Evolutionary conservation across 92 coral and sea anemone genomes (phyloP).

Genomic region (Muricea muricata): DNA sequence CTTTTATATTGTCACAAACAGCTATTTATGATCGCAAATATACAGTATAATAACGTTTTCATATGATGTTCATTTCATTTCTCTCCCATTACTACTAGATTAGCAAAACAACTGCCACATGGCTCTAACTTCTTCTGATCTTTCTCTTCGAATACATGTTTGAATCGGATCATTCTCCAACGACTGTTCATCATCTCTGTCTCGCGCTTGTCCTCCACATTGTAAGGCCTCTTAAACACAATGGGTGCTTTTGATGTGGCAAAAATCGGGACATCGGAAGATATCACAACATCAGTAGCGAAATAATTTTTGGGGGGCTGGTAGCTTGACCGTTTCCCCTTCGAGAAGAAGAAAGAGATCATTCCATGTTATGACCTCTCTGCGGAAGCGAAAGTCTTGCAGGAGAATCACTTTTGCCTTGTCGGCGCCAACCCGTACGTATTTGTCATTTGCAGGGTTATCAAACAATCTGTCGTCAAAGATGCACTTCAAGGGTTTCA

Average conservation of each 20-base stretch:
- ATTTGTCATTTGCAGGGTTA: constrained; percentile 5
- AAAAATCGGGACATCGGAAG: constrained; percentile 3
- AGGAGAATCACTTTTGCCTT: constrained; percentile 17
- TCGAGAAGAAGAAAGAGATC: not conserved
- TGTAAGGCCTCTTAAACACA: not conserved
- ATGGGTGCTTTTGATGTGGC: constrained; percentile 10
- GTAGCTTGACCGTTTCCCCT: constrained; percentile 2
- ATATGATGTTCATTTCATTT: too few species aligned
- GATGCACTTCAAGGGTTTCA: constrained; percentile 12
- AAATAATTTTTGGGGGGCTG: too few species aligned
- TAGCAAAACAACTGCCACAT: constrained; percentile 7
- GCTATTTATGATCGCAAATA: too few species aligned
- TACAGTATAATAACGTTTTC: not conserved
- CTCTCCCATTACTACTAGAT: constrained; percentile 11
- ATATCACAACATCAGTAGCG: not conserved
- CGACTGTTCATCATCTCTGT: constrained; percentile 27
- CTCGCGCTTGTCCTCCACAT: not conserved
- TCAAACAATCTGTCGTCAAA: constrained; percentile 9
- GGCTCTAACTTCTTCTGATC: constrained; percentile 15
- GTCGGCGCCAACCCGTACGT: constrained; percentile 2
- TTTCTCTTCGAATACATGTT: not conserved
- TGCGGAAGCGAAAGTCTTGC: constrained; percentile 17
- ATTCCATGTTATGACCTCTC: constrained; percentile 9
- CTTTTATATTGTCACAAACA: not conserved
- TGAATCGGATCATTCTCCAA: constrained; percentile 8